These are phyloP conservation scores for Dilophus febrilis DNA, from an alignment of 2,888 invertebrate species.

Conservation along the genomic window DNA sequence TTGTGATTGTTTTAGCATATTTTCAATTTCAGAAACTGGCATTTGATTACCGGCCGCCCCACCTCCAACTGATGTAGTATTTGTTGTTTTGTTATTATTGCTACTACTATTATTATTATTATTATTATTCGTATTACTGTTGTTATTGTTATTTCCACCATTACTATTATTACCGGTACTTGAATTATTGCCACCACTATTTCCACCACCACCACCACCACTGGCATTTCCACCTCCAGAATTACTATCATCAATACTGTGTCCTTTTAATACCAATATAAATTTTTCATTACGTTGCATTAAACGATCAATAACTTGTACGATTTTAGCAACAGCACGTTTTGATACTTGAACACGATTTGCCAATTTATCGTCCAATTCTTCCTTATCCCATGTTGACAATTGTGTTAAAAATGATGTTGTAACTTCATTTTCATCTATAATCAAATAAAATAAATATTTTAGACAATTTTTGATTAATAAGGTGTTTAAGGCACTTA, in stretches of 20 bases:
- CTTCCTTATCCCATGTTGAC: constrained; percentile 96
- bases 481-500: not conserved
- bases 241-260: constrained; percentile 19
- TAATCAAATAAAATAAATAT: not conserved
- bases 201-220: no score
- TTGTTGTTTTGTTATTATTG: no score
- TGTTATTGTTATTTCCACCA: constrained; percentile 8
- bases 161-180: constrained; percentile 10
- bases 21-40: constrained; percentile 48
- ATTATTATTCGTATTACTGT: constrained; percentile 10
- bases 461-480: not conserved
- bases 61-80: not conserved
- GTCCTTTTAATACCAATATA: constrained; percentile 70
- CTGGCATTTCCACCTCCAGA: no score
- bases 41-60: constrained; percentile 40
- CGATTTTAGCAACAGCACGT: constrained; percentile 87
- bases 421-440: constrained; percentile 91
- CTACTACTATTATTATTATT: constrained; percentile 11
- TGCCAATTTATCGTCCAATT: constrained; percentile 86
- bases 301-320: constrained; percentile 89
- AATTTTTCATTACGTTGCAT: constrained; percentile 94
- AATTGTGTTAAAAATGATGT: constrained; percentile 89
- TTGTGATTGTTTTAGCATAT: constrained; percentile 69
- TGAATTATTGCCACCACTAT: no score
- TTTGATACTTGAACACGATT: constrained; percentile 94